Percentiles rank a stretch among this genome's conserved stretches.
Conservation (phyloP, 2,888 invertebrate species). For the Synergus itoensis region DNA sequence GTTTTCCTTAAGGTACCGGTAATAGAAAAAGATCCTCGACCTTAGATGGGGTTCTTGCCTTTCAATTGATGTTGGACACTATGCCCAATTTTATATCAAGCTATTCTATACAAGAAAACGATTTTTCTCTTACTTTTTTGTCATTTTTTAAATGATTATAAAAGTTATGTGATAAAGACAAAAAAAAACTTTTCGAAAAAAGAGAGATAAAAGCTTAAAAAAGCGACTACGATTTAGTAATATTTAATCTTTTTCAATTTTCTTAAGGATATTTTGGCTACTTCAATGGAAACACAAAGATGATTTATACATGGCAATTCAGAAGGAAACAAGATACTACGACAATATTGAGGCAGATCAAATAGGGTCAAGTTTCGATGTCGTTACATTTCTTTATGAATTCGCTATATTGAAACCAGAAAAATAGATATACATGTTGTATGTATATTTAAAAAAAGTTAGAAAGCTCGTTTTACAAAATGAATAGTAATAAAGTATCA, state of each 20-base stretch:
- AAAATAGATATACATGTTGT: neutral
- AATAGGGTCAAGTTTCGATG: neutral
- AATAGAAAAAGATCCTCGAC: slow-evolving; percentile 28
- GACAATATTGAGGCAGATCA: slow-evolving; percentile 1
- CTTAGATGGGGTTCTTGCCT: slow-evolving; percentile 22
- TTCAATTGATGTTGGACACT: neutral
- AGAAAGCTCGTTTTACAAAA: neutral
- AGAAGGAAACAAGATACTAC: neutral
- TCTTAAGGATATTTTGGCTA: neutral
- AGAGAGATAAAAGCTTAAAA: neutral
- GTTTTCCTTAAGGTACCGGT: slow-evolving; percentile 35
- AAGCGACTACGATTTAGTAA: neutral
- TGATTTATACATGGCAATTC: neutral
- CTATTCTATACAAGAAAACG: neutral
- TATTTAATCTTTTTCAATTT: neutral
- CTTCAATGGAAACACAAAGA: neutral
- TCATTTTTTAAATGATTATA: neutral
- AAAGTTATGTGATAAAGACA: neutral
- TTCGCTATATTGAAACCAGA: neutral
- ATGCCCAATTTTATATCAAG: neutral
- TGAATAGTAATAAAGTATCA: neutral
- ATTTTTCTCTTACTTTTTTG: neutral
- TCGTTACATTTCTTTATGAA: neutral
- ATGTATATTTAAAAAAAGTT: neutral
- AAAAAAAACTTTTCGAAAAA: neutral